A percentile compares a stretch with the other conserved stretches of the same genome.
Conservation (phyloP, 2,888 invertebrate genomes). For the Drosophila cognata region DNA sequence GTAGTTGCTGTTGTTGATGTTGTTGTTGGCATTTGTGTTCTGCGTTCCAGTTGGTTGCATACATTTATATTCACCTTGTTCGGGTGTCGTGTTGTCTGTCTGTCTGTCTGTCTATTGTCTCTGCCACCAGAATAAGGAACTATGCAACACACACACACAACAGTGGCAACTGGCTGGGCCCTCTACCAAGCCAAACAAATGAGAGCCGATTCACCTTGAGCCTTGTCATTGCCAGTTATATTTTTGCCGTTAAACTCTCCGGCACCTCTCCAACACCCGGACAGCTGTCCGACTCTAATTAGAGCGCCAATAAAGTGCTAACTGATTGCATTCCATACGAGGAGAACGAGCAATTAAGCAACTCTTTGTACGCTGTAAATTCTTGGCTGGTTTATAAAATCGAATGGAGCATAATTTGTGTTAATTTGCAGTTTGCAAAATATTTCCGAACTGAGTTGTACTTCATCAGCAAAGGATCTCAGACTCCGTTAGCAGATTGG, state of each 20-base stretch:
- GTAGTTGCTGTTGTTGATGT: slow-evolving; percentile 14
- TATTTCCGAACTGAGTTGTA: slow-evolving; percentile 48
- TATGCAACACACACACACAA: slow-evolving; percentile 29
- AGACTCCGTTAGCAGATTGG: slow-evolving; percentile 38
- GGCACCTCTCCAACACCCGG: neutral
- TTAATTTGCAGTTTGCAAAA: slow-evolving; percentile 29
- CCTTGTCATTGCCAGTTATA: slow-evolving; percentile 36
- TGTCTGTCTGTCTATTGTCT: slow-evolving; percentile 25
- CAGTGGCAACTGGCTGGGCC: slow-evolving; percentile 28
- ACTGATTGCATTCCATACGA: slow-evolving; percentile 31
- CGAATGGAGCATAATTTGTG: slow-evolving; percentile 22
- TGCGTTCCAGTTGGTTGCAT: slow-evolving; percentile 41
- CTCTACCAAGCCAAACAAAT: slow-evolving; percentile 19
- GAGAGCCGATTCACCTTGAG: slow-evolving; percentile 54
- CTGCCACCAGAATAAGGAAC: slow-evolving; percentile 49
- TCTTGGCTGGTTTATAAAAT: slow-evolving; percentile 34
- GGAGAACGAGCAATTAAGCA: neutral
- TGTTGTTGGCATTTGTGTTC: slow-evolving; percentile 28
- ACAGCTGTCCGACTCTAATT: slow-evolving; percentile 70
- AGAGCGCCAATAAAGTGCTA: slow-evolving; percentile 75
- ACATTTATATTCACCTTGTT: slow-evolving; percentile 52
- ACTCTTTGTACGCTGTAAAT: slow-evolving; percentile 24
- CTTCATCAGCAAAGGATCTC: slow-evolving; percentile 40
- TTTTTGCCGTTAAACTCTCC: neutral
- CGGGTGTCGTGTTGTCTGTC: slow-evolving; percentile 43